Percentiles rank a stretch among this genome's conserved stretches.
Evolutionary conservation across 2,113 vertebrate genomes (phyloP).

Genomic region (Corythoichthys intestinalis): DNA sequence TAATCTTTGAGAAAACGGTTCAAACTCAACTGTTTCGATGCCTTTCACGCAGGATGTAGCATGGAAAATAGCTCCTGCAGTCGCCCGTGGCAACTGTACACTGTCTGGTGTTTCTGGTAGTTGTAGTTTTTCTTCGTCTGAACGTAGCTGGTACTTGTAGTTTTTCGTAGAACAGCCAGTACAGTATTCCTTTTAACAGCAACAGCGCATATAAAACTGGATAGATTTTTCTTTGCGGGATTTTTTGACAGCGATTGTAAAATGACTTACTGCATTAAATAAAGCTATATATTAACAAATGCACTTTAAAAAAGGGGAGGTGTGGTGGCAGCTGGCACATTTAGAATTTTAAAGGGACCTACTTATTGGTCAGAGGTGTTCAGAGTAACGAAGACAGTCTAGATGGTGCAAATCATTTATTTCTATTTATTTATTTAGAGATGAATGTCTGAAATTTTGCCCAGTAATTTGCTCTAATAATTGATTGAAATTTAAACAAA

Average conservation of each 20-base stretch:
- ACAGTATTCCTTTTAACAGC: no score
- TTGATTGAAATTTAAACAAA: no score
- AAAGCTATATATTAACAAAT: no score
- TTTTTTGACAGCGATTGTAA: no score
- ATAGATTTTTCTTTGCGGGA: no score
- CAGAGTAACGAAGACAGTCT: neutral
- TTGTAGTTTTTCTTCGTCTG: constrained; percentile 49
- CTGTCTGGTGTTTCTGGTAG: constrained; percentile 23
- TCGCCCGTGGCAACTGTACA: constrained; percentile 73
- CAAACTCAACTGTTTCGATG: neutral
- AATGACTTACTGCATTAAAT: no score
- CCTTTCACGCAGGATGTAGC: neutral
- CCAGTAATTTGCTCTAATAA: neutral
- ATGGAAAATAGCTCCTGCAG: constrained; percentile 32
- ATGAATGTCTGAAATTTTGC: neutral
- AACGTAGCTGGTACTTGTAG: neutral
- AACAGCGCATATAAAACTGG: no score
- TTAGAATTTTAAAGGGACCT: no score
- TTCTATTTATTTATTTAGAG: neutral
- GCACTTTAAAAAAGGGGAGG: no score
- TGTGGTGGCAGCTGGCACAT: no score
- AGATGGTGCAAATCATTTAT: neutral
- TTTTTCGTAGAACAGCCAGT: neutral
- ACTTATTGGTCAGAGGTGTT: no score
- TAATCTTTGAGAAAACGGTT: neutral